A percentile compares a stretch with the other conserved stretches of the same genome.
Conservation (phyloP, 1,140 invertebrate species). For the Meloidogyne chitwoodi region DNA sequence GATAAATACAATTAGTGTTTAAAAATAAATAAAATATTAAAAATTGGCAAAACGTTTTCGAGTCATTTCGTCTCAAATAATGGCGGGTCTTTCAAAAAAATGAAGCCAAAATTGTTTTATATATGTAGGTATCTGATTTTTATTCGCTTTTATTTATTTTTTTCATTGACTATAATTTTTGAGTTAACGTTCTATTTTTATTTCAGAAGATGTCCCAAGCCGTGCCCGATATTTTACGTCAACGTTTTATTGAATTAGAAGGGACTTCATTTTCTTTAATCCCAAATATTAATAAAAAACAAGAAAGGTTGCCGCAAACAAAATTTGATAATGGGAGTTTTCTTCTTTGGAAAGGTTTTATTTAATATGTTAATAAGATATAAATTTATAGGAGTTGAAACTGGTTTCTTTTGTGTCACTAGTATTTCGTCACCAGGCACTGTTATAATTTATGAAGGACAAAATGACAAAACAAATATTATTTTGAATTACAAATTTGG, state of each 20-base stretch:
- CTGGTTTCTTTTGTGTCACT: constrained; percentile 7
- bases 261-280: neutral
- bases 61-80: neutral
- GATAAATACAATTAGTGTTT: neutral
- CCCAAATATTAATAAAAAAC: neutral
- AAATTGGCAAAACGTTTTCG: neutral
- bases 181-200: neutral
- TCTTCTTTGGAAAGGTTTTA: constrained; percentile 27
- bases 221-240: neutral
- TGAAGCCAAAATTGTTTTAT: neutral
- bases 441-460: constrained; percentile 12
- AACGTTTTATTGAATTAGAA: neutral
- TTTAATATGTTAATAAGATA: neutral
- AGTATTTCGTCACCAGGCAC: constrained; percentile 7
- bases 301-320: neutral
- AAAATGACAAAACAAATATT: constrained; percentile 8
- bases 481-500: constrained; percentile 19
- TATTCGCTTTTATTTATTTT: no score
- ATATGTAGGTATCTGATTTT: neutral
- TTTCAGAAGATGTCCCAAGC: neutral
- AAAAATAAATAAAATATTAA: neutral
- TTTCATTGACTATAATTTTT: no score
- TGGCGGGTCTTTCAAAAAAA: neutral
- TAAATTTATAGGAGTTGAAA: constrained; percentile 20
- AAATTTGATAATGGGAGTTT: constrained; percentile 21